Base-by-base conservation (phyloP, 2,888 invertebrate species). In the Tortricodes alternella region DNA sequence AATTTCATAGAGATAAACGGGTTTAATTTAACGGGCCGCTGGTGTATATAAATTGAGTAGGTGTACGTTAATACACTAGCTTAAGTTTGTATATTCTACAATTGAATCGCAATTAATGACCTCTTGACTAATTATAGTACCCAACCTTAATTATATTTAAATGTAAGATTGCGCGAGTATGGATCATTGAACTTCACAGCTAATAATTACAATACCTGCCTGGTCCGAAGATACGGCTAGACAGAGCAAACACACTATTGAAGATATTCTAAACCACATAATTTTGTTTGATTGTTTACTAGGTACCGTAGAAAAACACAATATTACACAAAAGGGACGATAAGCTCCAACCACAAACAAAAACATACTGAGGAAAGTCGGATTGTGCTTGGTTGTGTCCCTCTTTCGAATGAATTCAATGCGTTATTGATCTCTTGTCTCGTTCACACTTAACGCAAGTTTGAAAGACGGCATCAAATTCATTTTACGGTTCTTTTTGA, bases 151-250 rank as follows among this genome's bases (percentile, higher is more conserved):
- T 4, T 21, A 21, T 21, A 5, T 21, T 21, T 21, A 21, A 21
- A 21, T 21, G 21, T n/a, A n/a, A n/a, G n/a, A n/a, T n/a, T n/a
- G n/a, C n/a, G n/a, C n/a, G n/a, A n/a, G n/a, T n/a, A n/a, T n/a
- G 34, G 46, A 34, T n/a, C 13, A 23, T 29, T 38, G 34, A 37
- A 24, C 16, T 23, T 32, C 3, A n/a, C n/a, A 29, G 13, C 8
- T n/a, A 24, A 19, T 7, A 16, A 6, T 6, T 35, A 13, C 24
- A 41, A 43, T 34, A 59, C 43, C 37, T 57, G 57, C 65, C 62
- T 65, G 65, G 37, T 63, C 58, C 8, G 65, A 46, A 19, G 44
- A 58, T 9, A 57, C 56, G 9, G 52, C 46, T 21, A 57, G 49
- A 59, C 65, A 60, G 52, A 64, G 55, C 46, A 57, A 13, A 9